A percentile compares a stretch with the other conserved stretches of the same genome.
Evolutionary conservation across 2,113 vertebrate species (phyloP).

Genomic region (Bufo bufo): DNA sequence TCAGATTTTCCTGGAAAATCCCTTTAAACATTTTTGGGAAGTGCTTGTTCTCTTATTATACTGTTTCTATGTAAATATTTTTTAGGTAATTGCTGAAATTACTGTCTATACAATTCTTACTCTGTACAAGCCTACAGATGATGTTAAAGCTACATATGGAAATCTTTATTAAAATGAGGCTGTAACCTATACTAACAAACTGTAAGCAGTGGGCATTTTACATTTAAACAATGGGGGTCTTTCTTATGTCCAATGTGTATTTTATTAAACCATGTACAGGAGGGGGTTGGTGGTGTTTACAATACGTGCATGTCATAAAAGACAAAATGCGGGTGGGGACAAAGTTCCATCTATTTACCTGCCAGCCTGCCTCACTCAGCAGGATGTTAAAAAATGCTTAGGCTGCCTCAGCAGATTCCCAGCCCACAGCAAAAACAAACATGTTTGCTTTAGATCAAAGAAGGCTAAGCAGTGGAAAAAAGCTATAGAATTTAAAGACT

Average conservation of each 20-base stretch:
- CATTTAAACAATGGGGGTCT: not conserved
- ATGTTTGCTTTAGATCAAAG: conserved; percentile 66
- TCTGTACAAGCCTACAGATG: too few species aligned
- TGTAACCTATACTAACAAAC: too few species aligned
- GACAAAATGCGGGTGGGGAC: conserved; percentile 25
- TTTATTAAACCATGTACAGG: not conserved
- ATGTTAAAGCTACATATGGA: too few species aligned
- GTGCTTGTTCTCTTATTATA: too few species aligned
- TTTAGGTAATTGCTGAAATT: too few species aligned
- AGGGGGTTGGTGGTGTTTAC: not conserved
- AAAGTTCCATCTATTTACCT: conserved; percentile 63
- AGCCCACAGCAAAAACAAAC: conserved; percentile 60
- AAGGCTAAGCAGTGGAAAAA: not conserved
- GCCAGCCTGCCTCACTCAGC: conserved; percentile 67
- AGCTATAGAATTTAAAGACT: conserved; percentile 33
- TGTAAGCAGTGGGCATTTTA: not conserved
- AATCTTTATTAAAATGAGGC: too few species aligned
- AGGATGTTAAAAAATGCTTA: conserved; percentile 59
- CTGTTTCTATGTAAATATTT: too few species aligned
- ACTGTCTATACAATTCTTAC: too few species aligned
- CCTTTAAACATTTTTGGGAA: too few species aligned
- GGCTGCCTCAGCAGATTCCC: conserved; percentile 62
- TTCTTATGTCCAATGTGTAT: not conserved
- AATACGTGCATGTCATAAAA: not conserved
- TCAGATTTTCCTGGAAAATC: too few species aligned